Base-by-base conservation (phyloP, 2,797 vertebrate species). In the Picus viridis region DNA sequence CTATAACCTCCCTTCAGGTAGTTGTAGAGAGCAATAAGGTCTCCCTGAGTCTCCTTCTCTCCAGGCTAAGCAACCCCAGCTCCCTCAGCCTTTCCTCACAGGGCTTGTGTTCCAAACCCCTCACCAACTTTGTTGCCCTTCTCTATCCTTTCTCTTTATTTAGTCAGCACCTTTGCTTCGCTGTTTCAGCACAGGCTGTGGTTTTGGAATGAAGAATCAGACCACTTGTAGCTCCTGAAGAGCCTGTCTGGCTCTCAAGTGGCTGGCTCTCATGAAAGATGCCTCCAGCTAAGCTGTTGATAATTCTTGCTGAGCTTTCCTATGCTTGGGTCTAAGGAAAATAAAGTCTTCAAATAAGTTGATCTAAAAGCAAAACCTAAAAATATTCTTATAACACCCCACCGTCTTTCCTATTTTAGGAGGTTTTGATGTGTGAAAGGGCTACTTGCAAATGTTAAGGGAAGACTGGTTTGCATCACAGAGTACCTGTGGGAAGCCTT, bases 381-480 rank as follows among this genome's bases (percentile, higher is more conserved):
- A 34, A 65, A 15, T 11, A 11, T 14, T 29, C 26, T 47, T 70
- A 13, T 32, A 19, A 9, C 45, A n/a, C 3, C 17, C 12, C 39
- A 20, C 20, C 45, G 29, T 49, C 20, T 16, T 64, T 73, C 16
- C 36, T 49, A 4, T 2, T 36, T 49, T 32, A 5, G 57, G 39
- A 73, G 77, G 1, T 32, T 53, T 57, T 57, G 54, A 26, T 29
- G 22, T 19, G n/a, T 9, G 68, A 10, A 39, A 30, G 11, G 39
- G 45, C 0, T 57, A 24, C 7, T 11, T 13, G 51, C 70, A 13
- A 56, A 20, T 0, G 0, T 7, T 4, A 27, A 10, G 12, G 62
- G 17, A 29, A 56, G 36, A 22, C 10, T 27, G 63, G 6, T 43
- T 81, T 4, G 0, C 6, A 1, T 15, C 3, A 2, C 49, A 58